phyloP scores from a whole-genome alignment of 2,113 vertebrate genomes.

The Mugil cephalus region DNA sequence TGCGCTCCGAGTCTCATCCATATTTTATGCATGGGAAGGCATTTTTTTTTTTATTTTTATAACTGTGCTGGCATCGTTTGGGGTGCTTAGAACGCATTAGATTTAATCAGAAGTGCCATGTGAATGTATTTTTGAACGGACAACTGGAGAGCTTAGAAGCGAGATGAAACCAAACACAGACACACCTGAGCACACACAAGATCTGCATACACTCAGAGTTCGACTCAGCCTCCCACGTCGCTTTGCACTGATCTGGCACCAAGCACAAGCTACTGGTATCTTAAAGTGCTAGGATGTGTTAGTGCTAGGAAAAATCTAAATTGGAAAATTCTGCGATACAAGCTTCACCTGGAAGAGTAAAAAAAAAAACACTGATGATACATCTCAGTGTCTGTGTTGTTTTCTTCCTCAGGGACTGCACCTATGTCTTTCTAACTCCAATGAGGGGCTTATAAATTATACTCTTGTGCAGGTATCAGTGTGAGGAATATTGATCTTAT shows the following conservation, averaged over 20 bases:
- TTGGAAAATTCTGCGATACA: conserved; percentile 38
- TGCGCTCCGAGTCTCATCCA: neutral
- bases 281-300: conserved; percentile 1
- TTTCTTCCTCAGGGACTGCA: conserved; percentile 17
- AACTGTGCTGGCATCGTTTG: neutral
- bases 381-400: conserved; percentile 11
- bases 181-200: conserved; percentile 10
- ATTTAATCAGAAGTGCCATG: conserved; percentile 16
- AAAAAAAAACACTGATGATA: conserved; percentile 40
- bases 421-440: conserved; percentile 14
- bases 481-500: conserved; percentile 40
- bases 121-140: neutral
- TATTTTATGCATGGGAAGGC: conserved; percentile 21
- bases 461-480: conserved; percentile 1
- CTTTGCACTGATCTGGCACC: conserved; percentile 25
- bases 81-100: neutral
- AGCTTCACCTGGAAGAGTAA: conserved; percentile 25
- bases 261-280: conserved; percentile 25
- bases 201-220: conserved; percentile 8
- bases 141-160: conserved; percentile 7
- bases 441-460: conserved; percentile 41
- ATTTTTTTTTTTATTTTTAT: neutral
- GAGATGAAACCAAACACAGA: conserved; percentile 5
- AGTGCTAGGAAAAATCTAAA: conserved; percentile 48
- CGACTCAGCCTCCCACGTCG: conserved; percentile 9